Base-by-base conservation (phyloP, 2,888 invertebrate species). In the Pristionchus arcanus region DNA sequence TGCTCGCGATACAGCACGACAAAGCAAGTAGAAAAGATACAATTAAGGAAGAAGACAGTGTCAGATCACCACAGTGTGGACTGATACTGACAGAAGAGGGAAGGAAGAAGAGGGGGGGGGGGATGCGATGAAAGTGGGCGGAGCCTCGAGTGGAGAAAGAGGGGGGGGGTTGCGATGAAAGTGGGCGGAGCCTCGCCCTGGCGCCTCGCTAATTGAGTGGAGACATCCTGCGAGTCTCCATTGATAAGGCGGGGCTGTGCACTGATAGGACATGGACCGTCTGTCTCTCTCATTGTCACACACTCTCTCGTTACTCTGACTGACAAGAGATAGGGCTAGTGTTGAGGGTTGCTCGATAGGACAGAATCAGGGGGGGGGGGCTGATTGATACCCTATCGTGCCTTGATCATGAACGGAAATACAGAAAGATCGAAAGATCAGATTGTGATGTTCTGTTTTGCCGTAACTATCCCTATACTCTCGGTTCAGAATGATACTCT, bases 191-290 rank as follows among this genome's bases (percentile, higher is more conserved):
- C 74, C 9, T 37, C n/a, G 25, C 66, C 4, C 5, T 74, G 74
- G 74, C 74, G 74, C 74, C 74, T 34, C 74, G 37, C 31, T 74
- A 74, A 74, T 74, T 74, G 74, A 74, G 21, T 37, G 74, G 37
- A 34, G 74, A 74, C 37, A 71, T 49, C 63, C 42, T 11, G 42
- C 42, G 68, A 31, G 68, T 74, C 37, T 74, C 74, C 37, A 37
- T 74, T 74, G 74, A 74, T 74, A 74, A 74, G 74, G 37, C 2
- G 21, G 34, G 0, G 55, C 42, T 55, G 55, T 74, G 74, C 74
- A 34, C 74, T 74, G 74, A 74, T 74, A 74, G 74, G 74, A n/a
- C 63, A 63, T 63, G 63, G n/a, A 25, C n/a, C 7, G 55, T 21
- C 55, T 55, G 55, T 55, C 55, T 55, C 55, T 55, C 55, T 55